A percentile compares a stretch with the other conserved stretches of the same genome.
Evolutionary conservation across 2,113 vertebrate genomes (phyloP).

Genomic region (Tympanuchus pallidicinctus): DNA sequence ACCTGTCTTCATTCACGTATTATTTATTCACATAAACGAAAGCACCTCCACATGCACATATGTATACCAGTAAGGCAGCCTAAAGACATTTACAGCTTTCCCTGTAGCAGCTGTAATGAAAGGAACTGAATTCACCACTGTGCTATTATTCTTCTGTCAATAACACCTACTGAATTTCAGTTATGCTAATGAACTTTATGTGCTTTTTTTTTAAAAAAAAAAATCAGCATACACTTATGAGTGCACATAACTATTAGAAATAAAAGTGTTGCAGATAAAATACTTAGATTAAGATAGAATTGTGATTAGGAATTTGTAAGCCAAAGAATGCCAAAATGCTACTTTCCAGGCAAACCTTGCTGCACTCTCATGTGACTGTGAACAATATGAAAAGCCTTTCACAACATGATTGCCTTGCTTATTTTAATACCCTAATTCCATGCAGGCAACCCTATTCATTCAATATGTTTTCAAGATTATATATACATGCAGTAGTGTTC

Average conservation of each 20-base stretch:
- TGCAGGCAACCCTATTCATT: constrained; percentile 23
- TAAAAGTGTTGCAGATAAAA: neutral
- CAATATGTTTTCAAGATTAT: constrained; percentile 26
- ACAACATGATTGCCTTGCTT: constrained; percentile 42
- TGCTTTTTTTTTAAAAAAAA: neutral
- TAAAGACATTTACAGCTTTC: neutral
- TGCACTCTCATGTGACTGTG: neutral
- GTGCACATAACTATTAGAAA: neutral
- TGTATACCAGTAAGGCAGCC: neutral
- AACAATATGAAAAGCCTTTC: constrained; percentile 49
- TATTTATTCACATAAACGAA: rapidly evolving
- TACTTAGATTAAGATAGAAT: neutral
- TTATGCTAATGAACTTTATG: neutral
- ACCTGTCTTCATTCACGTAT: neutral
- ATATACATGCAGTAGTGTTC: neutral
- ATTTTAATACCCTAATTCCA: constrained; percentile 30
- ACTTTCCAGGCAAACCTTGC: constrained; percentile 8
- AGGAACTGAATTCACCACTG: neutral
- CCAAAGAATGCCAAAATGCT: neutral
- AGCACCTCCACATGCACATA: neutral
- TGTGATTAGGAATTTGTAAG: constrained; percentile 6
- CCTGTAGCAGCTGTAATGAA: neutral
- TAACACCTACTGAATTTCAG: neutral
- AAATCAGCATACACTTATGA: rapidly evolving
- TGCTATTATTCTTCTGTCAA: neutral